Evolutionary conservation across 2,797 vertebrate genomes (phyloP).

Genomic region (Numenius phaeopus): DNA sequence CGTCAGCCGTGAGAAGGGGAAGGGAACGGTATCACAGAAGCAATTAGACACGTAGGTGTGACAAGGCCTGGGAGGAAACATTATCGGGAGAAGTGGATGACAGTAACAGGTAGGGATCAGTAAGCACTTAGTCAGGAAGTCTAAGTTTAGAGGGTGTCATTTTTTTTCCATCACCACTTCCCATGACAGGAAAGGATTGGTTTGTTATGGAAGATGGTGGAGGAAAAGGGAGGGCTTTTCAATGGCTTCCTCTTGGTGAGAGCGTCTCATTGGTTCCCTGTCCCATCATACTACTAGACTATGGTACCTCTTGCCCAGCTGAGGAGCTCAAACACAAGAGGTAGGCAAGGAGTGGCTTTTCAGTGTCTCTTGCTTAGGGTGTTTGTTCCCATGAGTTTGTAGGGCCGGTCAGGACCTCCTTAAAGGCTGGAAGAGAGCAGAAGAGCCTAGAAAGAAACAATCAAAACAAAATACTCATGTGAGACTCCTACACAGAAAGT

Average conservation of each 20-base stretch:
- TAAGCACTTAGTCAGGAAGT: background rate
- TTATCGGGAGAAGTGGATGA: background rate
- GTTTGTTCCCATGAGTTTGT: background rate
- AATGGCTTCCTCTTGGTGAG: background rate
- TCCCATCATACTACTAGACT: background rate
- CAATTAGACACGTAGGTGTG: fast-evolving
- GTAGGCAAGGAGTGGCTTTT: background rate
- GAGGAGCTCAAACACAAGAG: background rate
- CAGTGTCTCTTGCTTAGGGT: background rate
- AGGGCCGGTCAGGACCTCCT: background rate
- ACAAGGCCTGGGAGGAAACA: background rate
- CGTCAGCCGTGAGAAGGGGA: fast-evolving
- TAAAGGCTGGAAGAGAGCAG: constrained; percentile 50
- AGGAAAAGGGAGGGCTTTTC: background rate
- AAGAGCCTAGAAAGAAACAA: background rate
- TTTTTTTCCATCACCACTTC: background rate
- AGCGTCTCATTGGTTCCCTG: background rate
- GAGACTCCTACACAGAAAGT: constrained; percentile 1
- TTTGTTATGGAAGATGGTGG: background rate
- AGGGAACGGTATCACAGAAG: background rate
- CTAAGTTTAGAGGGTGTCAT: background rate
- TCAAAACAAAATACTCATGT: background rate
- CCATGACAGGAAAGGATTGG: background rate
- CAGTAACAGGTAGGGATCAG: background rate
- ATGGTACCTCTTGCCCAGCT: background rate